Base-by-base conservation (phyloP, 2,113 vertebrate genomes). In the Spea multiplicata region DNA sequence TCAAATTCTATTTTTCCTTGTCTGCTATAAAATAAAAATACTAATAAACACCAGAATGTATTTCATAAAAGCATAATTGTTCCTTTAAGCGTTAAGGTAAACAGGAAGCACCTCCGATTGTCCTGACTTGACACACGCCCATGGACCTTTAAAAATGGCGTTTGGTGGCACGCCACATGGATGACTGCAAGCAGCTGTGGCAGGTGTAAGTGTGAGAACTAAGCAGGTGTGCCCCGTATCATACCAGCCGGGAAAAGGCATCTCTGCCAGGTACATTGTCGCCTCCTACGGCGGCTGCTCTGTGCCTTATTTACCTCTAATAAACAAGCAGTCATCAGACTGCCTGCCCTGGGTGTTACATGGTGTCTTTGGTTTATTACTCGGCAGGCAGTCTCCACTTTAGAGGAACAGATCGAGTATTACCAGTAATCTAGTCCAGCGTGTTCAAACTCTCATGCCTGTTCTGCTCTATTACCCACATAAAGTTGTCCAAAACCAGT, bases 401-500 rank as follows among this genome's bases (percentile, higher is more conserved):
- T 9, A 9, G 6, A 10, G 50, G 50, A 10, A 52, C 50, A 52
- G 6, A 52, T 52, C 50, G 6, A 52, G 50, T 10, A 52, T 10
- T 7, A 6, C 6, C 50, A 8, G 55, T 59, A 13, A 59, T 4
- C 8, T 13, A 4, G 55, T 13, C 14, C 10, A 14, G 73, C 50
- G 62, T 9, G 7, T n/a, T 8, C 30, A 45, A 6, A 5, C 57
- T 9, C 65, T 71, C 13, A 49, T 72, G 8, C 55, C 16, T 8
- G 55, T 70, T 69, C 46, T 62, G 53, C 66, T 64, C 67, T 64
- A 16, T 50, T 71, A 30, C 55, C 47, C 49, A 71, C 44, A 55
- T 45, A 44, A 64, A 72, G 46, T 5, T 62, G 30, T 9, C 7
- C 45, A 44, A 66, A 78, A 78, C 76, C 68, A 64, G 76, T 78